Conservation (phyloP, 2,888 invertebrate genomes). For the Cryptops parisi region DNA sequence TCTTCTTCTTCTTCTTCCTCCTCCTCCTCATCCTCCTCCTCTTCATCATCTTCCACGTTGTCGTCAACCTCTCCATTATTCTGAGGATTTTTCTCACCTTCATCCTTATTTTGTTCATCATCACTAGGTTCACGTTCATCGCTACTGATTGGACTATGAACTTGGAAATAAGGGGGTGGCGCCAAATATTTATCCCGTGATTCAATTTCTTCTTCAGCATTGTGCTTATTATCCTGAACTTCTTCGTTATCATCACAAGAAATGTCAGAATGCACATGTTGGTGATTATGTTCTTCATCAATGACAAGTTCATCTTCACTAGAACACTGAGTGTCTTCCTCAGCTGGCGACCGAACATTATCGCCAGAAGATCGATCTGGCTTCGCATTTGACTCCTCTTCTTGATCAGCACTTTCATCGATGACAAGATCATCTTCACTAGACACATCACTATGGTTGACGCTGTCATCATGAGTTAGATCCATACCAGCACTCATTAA, state of each 20-base stretch:
- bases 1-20: not conserved
- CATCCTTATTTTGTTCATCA: conserved; percentile 10
- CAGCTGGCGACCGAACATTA: not conserved
- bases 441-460: conserved; percentile 20
- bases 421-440: conserved; percentile 22
- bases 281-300: not conserved
- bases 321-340: not conserved
- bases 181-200: not conserved
- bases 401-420: conserved; percentile 20
- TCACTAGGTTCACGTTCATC: conserved; percentile 4
- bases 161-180: no score
- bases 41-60: conserved; percentile 2
- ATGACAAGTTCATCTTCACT: conserved; percentile 4
- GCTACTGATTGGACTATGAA: no score
- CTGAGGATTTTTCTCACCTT: conserved; percentile 2
- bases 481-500: not conserved
- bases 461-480: conserved; percentile 17
- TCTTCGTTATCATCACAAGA: not conserved
- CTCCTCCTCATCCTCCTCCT: conserved; percentile 7
- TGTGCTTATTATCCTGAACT: not conserved
- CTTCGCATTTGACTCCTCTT: conserved; percentile 15
- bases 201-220: not conserved
- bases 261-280: not conserved
- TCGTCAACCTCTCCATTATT: conserved; percentile 9
- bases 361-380: not conserved